Evolutionary conservation across 2,888 invertebrate species (phyloP).

Genomic region (Sphinx pinastri): DNA sequence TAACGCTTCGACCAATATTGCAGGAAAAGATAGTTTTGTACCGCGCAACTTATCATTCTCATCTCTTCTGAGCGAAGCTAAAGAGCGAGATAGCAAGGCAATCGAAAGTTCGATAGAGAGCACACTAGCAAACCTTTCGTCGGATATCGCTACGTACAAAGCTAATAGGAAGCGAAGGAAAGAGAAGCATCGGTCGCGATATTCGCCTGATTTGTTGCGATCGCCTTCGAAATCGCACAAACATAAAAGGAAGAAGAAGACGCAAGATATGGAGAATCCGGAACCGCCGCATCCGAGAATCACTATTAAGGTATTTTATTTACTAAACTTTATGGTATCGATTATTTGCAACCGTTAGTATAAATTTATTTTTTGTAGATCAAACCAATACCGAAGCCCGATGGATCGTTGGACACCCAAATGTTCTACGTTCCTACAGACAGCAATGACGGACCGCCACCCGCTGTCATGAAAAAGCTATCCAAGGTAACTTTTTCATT

Average conservation of each 20-base stretch:
- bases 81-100: constrained; percentile 73
- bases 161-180: constrained; percentile 88
- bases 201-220: constrained; percentile 87
- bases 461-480: constrained; percentile 70
- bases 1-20: constrained; percentile 67
- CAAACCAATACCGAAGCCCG: constrained; percentile 90
- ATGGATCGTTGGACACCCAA: constrained; percentile 89
- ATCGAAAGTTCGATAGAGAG: constrained; percentile 78
- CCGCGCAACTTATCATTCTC: constrained; percentile 78
- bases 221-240: constrained; percentile 90
- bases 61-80: constrained; percentile 71
- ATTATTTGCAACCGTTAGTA: constrained; percentile 16
- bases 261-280: constrained; percentile 85
- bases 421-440: constrained; percentile 91
- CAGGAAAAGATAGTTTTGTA: constrained; percentile 59
- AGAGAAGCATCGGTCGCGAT: constrained; percentile 90
- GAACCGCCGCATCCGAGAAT: constrained; percentile 88
- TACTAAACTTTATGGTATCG: not conserved
- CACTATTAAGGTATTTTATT: constrained; percentile 87
- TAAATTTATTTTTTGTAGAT: constrained; percentile 78
- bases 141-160: constrained; percentile 81
- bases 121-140: constrained; percentile 75
- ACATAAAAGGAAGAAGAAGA: constrained; percentile 91
- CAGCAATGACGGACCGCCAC: constrained; percentile 83
- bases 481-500: constrained; percentile 56